Evolutionary conservation across 1,140 invertebrate genomes (phyloP), one percentile per base, ranked within the genome.

Genomic region (Drosophila asahinai): DNA sequence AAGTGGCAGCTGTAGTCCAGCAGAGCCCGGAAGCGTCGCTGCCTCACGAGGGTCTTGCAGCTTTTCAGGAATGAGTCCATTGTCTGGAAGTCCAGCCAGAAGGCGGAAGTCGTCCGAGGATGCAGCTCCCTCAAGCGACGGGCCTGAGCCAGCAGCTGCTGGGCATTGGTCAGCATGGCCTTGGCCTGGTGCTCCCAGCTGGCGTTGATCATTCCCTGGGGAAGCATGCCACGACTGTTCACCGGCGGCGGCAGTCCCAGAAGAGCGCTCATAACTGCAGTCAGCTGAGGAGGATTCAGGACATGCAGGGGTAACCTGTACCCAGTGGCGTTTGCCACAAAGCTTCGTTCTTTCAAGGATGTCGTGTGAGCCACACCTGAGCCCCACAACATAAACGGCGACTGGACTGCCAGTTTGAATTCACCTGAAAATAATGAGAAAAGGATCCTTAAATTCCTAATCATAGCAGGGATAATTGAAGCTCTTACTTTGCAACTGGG

Each of bases 351-450:
- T 0, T 12, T 27, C 40, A 27, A 43, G 12, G 27, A 17, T n/a
- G 36, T 57, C 8, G 30, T 42, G 5, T 68, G 60, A 11, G 70
- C 92, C 5, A 99, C 94, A 27, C 98, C 98, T 57, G 97, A 95
- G 55, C 99, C 99, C 98, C 99, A 99, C 5, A 96, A 95, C 51
- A 99, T 95, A 67, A 99, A 94, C 1, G 99, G 99, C 14, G 97
- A 98, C 93, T 97, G 94, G n/a, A 98, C 99, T 94, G 99, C 98
- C 93, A 96, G 95, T 3, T 94, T 91, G 70, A 96, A 96, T 43
- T 98, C 98, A 86, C 99, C 98, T 7, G 97, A 98, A 93, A 52
- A 14, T 1, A 33, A 30, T n/a, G 3, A 27, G 2, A 14, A 52
- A 30, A 19, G 0, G 14, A n/a, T 4, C 3, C 4, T 15, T 7